Conservation (phyloP, 2,797 vertebrate species). For the Scarus forsteni region DNA sequence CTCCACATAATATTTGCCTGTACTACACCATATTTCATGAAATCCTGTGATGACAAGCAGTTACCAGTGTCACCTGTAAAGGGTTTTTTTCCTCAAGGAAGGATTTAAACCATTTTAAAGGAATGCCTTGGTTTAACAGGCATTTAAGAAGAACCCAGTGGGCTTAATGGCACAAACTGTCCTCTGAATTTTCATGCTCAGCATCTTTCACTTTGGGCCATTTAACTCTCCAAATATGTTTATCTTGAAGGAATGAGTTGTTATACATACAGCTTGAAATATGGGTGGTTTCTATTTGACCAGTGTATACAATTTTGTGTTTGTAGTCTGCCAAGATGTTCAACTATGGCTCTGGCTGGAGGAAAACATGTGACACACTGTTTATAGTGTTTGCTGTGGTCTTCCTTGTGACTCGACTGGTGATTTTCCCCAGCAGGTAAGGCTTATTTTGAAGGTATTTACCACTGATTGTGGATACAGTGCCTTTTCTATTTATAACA, state of each 20-base stretch:
- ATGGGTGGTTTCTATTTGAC: background rate
- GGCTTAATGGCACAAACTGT: background rate
- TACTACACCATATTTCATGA: no score
- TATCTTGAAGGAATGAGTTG: background rate
- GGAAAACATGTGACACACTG: constrained; percentile 84
- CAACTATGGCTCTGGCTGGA: constrained; percentile 91
- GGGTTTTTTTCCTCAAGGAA: no score
- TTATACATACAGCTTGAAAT: background rate
- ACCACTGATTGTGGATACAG: background rate
- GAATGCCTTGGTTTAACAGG: background rate
- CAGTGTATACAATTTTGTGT: constrained; percentile 4
- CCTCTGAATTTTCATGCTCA: constrained; percentile 6
- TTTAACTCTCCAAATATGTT: no score
- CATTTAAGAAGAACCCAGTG: background rate
- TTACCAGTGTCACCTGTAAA: no score
- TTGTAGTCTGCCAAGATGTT: constrained; percentile 91
- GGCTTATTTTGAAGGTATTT: constrained; percentile 26
- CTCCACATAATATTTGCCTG: no score
- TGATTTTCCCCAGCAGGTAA: constrained; percentile 91
- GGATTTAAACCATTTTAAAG: background rate
- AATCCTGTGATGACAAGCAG: no score
- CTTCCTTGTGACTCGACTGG: constrained; percentile 89
- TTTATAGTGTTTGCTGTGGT: constrained; percentile 89
- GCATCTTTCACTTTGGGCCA: background rate
- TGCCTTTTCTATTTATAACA: background rate